These are phyloP conservation scores for Crenichthys baileyi DNA, from an alignment of 2,797 vertebrate species.

Conservation along the genomic window DNA sequence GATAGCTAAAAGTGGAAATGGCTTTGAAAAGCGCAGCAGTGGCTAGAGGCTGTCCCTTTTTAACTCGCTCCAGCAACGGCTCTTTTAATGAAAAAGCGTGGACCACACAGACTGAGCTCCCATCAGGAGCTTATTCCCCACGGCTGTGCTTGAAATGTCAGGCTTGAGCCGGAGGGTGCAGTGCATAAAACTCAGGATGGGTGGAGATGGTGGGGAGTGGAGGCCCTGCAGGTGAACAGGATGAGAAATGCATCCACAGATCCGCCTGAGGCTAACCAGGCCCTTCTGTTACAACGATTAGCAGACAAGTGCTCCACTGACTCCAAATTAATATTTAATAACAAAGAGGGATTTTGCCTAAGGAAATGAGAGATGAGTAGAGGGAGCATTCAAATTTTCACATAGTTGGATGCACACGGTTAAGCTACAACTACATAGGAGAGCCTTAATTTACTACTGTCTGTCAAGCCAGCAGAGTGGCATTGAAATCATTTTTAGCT, in stretches of 20 bases:
- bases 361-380: constrained; percentile 39
- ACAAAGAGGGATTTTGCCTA: constrained; percentile 62
- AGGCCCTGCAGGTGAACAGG: constrained; percentile 74
- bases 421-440: constrained; percentile 17
- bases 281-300: constrained; percentile 82
- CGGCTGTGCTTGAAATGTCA: constrained; percentile 72
- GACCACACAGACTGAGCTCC: constrained; percentile 65
- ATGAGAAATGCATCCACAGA: constrained; percentile 66
- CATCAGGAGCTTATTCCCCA: constrained; percentile 61
- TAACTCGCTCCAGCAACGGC: constrained; percentile 64
- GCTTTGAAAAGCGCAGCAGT: constrained; percentile 62
- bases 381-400: constrained; percentile 36
- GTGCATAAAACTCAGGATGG: constrained; percentile 57
- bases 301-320: constrained; percentile 81
- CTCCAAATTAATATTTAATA: constrained; percentile 85
- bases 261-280: constrained; percentile 72
- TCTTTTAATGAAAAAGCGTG: constrained; percentile 66
- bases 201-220: neutral
- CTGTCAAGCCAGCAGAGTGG: constrained; percentile 9
- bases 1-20: constrained; percentile 76
- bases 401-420: constrained; percentile 26
- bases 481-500: constrained; percentile 13
- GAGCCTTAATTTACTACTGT: constrained; percentile 16
- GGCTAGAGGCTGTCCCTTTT: constrained; percentile 63
- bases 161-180: constrained; percentile 59